Conservation (phyloP, 2,113 vertebrate genomes). For the Geococcyx californianus region DNA sequence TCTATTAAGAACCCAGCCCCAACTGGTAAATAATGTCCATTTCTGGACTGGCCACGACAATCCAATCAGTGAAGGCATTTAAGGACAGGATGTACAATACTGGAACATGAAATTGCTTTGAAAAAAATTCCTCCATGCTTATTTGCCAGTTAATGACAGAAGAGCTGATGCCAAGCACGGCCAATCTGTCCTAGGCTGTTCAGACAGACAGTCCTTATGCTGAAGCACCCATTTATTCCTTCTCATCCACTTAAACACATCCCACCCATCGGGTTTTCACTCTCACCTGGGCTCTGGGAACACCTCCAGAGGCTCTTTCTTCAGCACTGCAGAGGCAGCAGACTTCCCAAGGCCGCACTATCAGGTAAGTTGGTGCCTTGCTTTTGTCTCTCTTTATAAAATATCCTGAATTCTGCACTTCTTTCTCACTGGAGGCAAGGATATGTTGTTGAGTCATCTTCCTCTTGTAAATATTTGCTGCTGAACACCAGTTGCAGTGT, state of each 20-base stretch:
- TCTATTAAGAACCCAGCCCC: background rate
- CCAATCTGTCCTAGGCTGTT: background rate
- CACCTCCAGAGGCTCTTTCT: background rate
- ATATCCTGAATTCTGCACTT: background rate
- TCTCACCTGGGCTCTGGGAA: background rate
- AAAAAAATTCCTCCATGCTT: conserved; percentile 17
- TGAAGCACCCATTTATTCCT: background rate
- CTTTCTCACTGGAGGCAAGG: background rate
- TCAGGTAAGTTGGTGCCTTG: background rate
- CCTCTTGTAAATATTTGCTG: background rate
- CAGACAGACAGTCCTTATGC: background rate
- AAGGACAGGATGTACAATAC: background rate
- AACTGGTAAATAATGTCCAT: background rate
- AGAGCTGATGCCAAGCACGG: background rate
- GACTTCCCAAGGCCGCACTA: fast-evolving
- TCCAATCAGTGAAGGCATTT: conserved; percentile 37
- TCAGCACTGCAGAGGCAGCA: background rate
- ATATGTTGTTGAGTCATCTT: background rate
- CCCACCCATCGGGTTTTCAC: background rate
- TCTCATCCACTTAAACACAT: background rate
- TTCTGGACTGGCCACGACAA: background rate
- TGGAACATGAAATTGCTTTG: conserved; percentile 39
- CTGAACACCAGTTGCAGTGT: background rate
- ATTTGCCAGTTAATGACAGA: conserved; percentile 41
- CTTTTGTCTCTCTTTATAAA: background rate